phyloP scores from a whole-genome alignment of 1,140 invertebrate genomes.

The Drosophila suzukii region DNA sequence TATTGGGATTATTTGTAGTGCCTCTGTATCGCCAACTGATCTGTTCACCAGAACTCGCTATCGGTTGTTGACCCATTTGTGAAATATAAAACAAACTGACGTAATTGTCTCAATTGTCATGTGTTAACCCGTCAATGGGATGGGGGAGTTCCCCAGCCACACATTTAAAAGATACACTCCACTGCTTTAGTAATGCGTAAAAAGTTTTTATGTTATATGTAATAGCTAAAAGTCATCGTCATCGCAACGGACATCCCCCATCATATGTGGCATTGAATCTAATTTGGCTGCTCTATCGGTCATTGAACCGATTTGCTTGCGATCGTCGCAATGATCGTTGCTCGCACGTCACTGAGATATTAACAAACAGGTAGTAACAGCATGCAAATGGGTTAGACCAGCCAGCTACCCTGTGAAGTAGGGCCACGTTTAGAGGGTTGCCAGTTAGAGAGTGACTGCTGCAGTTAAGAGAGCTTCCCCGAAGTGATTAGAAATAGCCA shows the following conservation, averaged over 20 bases:
- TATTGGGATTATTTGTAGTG: constrained; percentile 6
- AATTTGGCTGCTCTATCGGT: constrained; percentile 44
- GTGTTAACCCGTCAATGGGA: constrained; percentile 3
- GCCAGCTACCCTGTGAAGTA: not conserved
- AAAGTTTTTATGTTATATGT: constrained; percentile 3
- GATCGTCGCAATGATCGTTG: constrained; percentile 10
- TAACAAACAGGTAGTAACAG: not conserved
- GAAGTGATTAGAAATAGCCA: constrained; percentile 10
- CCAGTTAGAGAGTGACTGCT: not conserved
- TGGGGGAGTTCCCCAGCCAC: not conserved
- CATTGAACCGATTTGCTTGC: constrained; percentile 17
- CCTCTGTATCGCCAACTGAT: constrained; percentile 11
- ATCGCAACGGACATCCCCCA: constrained; percentile 16
- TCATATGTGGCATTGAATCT: constrained; percentile 41
- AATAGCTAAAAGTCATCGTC: not conserved
- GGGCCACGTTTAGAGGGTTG: not conserved
- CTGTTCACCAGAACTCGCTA: constrained; percentile 4
- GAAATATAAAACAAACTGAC: constrained; percentile 1
- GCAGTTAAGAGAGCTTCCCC: not conserved
- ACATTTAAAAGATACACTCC: not conserved
- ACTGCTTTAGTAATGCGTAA: constrained; percentile 16
- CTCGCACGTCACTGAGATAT: constrained; percentile 8
- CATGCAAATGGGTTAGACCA: not conserved
- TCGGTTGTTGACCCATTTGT: constrained; percentile 17
- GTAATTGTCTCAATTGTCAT: constrained; percentile 1